Evolutionary conservation across 2,797 vertebrate genomes (phyloP).

Genomic region (Aratinga solstitialis): DNA sequence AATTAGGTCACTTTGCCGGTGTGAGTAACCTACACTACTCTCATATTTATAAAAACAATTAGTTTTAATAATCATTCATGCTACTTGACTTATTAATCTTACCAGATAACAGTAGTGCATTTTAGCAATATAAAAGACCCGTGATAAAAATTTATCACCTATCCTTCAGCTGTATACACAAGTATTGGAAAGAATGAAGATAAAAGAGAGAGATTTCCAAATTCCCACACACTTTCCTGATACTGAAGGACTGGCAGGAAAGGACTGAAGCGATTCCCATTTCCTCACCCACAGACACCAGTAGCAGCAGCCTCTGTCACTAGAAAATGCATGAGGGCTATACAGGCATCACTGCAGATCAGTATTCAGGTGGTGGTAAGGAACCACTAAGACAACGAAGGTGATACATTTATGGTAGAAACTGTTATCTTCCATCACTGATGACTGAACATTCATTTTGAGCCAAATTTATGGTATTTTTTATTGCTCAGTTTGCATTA

Average conservation of each 20-base stretch:
- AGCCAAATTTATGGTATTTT: neutral
- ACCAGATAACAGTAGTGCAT: neutral
- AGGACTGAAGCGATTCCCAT: neutral
- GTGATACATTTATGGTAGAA: neutral
- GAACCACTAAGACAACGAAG: neutral
- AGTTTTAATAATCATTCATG: conserved; percentile 57
- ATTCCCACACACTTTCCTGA: neutral
- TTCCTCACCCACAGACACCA: neutral
- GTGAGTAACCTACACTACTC: conserved; percentile 40
- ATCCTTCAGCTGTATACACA: neutral
- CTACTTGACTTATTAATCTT: conserved; percentile 33
- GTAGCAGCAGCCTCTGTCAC: neutral
- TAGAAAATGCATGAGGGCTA: neutral
- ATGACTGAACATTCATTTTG: neutral
- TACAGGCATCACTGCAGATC: neutral
- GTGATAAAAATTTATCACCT: conserved; percentile 10
- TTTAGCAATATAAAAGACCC: neutral
- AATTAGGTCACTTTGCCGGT: conserved; percentile 47
- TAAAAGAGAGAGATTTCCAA: neutral
- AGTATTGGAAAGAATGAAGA: neutral
- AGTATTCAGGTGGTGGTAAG: neutral
- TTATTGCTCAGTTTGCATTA: neutral
- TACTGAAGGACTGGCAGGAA: neutral
- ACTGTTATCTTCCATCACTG: neutral
- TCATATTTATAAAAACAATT: conserved; percentile 56